Conservation (phyloP, 2,113 vertebrate species). For the Pluvianellus socialis region DNA sequence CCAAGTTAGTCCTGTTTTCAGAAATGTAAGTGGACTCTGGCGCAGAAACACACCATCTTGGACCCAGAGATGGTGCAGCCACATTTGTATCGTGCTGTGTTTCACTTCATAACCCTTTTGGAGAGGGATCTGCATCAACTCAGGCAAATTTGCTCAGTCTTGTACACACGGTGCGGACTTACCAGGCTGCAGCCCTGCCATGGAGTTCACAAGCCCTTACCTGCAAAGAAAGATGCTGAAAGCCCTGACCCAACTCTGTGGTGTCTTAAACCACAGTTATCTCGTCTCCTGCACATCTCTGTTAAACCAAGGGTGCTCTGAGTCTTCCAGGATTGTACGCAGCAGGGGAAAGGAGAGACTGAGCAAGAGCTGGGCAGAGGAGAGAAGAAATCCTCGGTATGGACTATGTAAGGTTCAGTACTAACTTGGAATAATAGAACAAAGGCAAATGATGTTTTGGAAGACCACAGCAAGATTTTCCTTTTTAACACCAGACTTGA, state of each 20-base stretch:
- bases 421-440: neutral
- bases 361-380: neutral
- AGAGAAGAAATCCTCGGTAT: neutral
- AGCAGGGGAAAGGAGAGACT: neutral
- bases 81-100: neutral
- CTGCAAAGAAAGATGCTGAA: neutral
- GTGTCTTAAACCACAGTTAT: neutral
- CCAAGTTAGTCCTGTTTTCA: neutral
- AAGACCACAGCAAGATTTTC: neutral
- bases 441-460: neutral
- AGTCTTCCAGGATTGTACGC: neutral
- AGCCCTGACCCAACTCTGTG: neutral
- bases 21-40: fast-evolving
- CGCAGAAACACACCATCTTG: neutral
- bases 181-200: neutral
- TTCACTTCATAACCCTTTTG: neutral
- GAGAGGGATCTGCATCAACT: neutral
- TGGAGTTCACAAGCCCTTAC: neutral
- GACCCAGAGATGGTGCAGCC: neutral
- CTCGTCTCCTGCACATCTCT: neutral
- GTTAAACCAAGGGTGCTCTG: neutral
- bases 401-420: neutral
- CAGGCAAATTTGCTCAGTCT: neutral
- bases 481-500: neutral
- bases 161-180: neutral